A percentile compares a stretch with the other conserved stretches of the same genome.
Evolutionary conservation across 2,888 invertebrate species (phyloP).

Genomic region (Pandemis cinnamomeana): DNA sequence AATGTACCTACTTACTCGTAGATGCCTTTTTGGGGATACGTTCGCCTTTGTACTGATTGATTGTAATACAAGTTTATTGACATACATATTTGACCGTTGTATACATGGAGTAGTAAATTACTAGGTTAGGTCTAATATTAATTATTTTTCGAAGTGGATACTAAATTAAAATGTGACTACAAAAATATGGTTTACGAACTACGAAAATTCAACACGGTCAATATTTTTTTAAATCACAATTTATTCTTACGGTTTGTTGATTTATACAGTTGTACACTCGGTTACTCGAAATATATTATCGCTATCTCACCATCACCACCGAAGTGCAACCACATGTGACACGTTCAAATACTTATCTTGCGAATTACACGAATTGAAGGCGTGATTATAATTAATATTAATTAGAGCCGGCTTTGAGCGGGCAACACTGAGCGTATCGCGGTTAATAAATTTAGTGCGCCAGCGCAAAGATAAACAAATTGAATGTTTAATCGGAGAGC

Average conservation of each 20-base stretch:
- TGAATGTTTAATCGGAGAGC: conserved; percentile 8
- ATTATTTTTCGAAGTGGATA: too few relatives aligned
- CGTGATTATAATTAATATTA: conserved; percentile 84
- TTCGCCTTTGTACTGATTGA: too few relatives aligned
- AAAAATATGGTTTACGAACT: too few relatives aligned
- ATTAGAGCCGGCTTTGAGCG: conserved; percentile 83
- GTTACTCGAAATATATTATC: not conserved
- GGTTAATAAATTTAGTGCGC: conserved; percentile 77
- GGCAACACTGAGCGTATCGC: conserved; percentile 83
- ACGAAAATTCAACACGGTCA: too few relatives aligned
- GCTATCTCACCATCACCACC: not conserved
- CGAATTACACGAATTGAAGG: conserved; percentile 83
- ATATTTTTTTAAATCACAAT: not conserved
- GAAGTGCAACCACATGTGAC: conserved; percentile 58
- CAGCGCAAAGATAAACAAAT: conserved; percentile 34
- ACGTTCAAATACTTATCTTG: conserved; percentile 71
- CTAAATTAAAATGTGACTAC: too few relatives aligned
- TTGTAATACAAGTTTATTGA: too few relatives aligned
- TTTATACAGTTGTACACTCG: not conserved
- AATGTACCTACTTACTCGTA: too few relatives aligned
- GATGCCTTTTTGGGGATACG: too few relatives aligned
- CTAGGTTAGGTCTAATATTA: too few relatives aligned
- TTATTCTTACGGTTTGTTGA: not conserved
- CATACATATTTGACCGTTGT: too few relatives aligned
- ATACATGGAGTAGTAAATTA: too few relatives aligned